Evolutionary conservation across 1,140 invertebrate genomes (phyloP), one percentile per base, ranked within the genome.

Genomic region (Pantala flavescens): DNA sequence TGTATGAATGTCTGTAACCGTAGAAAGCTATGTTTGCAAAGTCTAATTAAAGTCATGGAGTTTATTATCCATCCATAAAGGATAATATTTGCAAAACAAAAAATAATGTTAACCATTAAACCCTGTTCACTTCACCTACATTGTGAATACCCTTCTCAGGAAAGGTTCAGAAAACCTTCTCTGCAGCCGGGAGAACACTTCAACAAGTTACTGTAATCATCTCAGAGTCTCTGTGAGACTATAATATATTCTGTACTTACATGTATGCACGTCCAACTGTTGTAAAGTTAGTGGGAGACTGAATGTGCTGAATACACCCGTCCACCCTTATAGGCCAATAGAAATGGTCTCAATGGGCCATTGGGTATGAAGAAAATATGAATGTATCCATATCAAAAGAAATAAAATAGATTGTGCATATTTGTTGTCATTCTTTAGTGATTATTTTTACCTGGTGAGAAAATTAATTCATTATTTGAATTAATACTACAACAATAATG

Each of bases 321-420:
- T 63, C 49, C 49, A 63, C 49, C 49, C 49, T 63, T 21, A 19
- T 63, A 63, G 49, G n/a, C 49, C n/a, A 16, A 19, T 63, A 63
- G 49, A 14, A 21, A 19, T 63, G 49, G n/a, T 63, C 49, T 63
- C n/a, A 63, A 63, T 63, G 49, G 49, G n/a, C n/a, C 49, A 63
- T 19, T 19, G 49, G 49, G 49, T 63, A 63, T 21, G 49, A 19
- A 63, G n/a, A 16, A 63, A 63, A 5, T 36, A 12, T 63, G 49
- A 63, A 21, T 63, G 49, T 63, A 63, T 63, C 49, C n/a, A 63
- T 63, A 63, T 63, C 49, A 63, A 63, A 21, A 63, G 28, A 63
- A 63, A 63, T 63, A 63, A 63, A 63, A 63, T 63, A 63, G 49
- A 63, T 63, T 63, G 49, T 63, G n/a, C 49, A 63, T 3, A 63